Conservation (phyloP, 1,140 invertebrate species). For the Drosophila sechellia region DNA sequence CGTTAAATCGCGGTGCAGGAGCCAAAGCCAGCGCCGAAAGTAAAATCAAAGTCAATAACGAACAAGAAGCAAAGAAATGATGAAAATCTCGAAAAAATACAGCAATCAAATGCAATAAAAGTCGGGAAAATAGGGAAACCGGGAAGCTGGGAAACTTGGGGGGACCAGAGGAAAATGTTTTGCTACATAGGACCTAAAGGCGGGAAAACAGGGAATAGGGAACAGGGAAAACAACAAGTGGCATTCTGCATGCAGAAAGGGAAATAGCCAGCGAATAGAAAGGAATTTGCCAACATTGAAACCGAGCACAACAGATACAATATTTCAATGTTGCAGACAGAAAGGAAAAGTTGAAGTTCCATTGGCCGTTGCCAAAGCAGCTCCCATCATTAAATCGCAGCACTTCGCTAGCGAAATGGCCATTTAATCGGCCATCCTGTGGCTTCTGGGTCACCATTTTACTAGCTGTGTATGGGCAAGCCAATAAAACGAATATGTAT, state of each 20-base stretch:
- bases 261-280: neutral
- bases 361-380: neutral
- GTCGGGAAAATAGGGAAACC: slow-evolving; percentile 20
- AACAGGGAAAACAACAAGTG: slow-evolving; percentile 17
- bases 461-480: no score
- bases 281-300: neutral
- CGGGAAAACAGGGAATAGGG: neutral
- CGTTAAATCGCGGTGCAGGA: slow-evolving; percentile 56
- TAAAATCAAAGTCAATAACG: slow-evolving; percentile 76
- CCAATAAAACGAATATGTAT: no score
- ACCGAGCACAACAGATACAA: neutral
- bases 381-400: no score
- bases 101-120: slow-evolving; percentile 72
- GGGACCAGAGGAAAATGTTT: neutral
- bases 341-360: neutral
- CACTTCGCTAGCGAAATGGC: no score
- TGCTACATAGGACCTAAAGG: neutral
- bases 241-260: neutral
- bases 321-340: neutral
- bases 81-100: slow-evolving; percentile 28
- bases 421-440: no score
- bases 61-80: slow-evolving; percentile 34
- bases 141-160: neutral
- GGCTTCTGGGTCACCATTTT: no score
- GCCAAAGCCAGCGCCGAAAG: slow-evolving; percentile 64